These are phyloP conservation scores for Carollia perspicillata DNA, from an alignment of 2,113 vertebrate species.

Conservation along the genomic window DNA sequence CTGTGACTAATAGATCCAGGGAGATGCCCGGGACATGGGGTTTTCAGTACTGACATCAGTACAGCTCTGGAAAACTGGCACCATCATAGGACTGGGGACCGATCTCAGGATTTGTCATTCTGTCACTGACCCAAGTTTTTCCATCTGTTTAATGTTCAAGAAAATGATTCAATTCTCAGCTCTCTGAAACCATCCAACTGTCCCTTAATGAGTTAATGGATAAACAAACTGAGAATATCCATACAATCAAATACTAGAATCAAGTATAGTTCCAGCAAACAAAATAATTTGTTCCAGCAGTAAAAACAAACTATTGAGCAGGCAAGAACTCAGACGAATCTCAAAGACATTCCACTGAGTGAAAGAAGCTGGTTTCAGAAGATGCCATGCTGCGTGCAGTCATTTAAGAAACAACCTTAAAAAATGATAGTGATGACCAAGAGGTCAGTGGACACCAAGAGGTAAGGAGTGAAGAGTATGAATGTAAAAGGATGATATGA, in stretches of 20 bases:
- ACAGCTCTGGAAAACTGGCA: background rate
- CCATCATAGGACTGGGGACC: background rate
- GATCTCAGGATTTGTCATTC: background rate
- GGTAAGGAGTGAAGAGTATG: background rate
- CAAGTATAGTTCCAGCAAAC: background rate
- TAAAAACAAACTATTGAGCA: background rate
- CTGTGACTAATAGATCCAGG: background rate
- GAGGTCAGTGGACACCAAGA: background rate
- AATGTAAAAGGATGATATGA: background rate
- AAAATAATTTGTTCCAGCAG: background rate
- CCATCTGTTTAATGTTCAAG: background rate
- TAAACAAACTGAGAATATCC: background rate
- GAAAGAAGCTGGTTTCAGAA: background rate
- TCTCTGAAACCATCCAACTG: background rate
- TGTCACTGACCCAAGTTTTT: background rate
- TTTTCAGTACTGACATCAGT: background rate
- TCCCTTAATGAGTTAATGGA: background rate
- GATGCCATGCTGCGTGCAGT: background rate
- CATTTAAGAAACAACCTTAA: background rate
- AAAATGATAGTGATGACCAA: background rate
- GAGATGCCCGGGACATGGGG: background rate
- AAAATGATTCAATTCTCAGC: background rate
- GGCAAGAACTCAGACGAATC: background rate
- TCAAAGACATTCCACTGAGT: background rate
- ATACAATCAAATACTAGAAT: background rate